Evolutionary conservation across 2,797 vertebrate species (phyloP).

Genomic region (Holocentrus rufus): DNA sequence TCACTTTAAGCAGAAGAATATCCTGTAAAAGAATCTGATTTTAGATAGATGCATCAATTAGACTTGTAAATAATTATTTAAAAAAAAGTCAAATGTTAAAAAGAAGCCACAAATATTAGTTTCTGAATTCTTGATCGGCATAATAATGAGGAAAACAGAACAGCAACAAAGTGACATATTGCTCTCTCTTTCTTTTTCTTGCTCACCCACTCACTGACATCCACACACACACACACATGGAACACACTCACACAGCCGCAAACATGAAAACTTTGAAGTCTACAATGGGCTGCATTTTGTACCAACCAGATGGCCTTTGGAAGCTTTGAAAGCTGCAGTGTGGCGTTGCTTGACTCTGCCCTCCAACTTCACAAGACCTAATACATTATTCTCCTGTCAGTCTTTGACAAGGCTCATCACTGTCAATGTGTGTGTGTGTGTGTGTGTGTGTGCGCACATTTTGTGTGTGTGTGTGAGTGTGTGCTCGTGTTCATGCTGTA

Average conservation of each 20-base stretch:
- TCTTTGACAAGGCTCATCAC: slow-evolving; percentile 29
- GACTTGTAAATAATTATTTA: slow-evolving; percentile 1
- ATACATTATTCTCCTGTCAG: slow-evolving; percentile 15
- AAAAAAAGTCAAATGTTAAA: neutral
- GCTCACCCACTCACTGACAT: neutral
- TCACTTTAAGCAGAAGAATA: slow-evolving; percentile 5
- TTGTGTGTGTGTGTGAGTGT: neutral
- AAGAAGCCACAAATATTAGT: neutral
- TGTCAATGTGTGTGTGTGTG: slow-evolving; percentile 6
- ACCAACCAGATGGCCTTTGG: slow-evolving; percentile 32
- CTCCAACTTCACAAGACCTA: slow-evolving; percentile 29
- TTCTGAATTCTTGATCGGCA: neutral
- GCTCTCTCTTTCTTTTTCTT: neutral
- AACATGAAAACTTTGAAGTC: slow-evolving; percentile 10
- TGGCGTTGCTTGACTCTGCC: slow-evolving; percentile 4
- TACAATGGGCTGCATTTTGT: slow-evolving; percentile 5
- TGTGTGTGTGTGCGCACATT: neutral
- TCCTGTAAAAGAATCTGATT: slow-evolving; percentile 19
- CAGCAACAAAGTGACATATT: neutral
- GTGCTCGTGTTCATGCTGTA: neutral
- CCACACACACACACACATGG: neutral
- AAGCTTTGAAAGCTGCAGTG: slow-evolving; percentile 31
- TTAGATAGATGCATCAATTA: neutral
- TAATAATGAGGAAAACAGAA: neutral
- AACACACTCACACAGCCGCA: neutral